Evolutionary conservation across 2,888 invertebrate genomes (phyloP).

Genomic region (Euspilapteryx auroguttella): DNA sequence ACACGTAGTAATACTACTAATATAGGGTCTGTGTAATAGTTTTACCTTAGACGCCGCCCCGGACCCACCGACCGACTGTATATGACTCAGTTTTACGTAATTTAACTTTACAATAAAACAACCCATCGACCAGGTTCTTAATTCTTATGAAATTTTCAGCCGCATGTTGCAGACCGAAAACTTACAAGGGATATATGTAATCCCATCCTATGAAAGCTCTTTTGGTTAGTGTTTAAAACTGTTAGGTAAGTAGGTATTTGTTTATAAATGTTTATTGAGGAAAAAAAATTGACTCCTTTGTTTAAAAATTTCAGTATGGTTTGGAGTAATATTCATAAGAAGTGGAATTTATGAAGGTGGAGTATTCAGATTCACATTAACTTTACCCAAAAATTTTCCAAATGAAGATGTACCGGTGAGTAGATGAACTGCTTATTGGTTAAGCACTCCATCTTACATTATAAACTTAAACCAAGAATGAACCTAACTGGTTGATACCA

Average conservation of each 20-base stretch:
- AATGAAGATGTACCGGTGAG: slow-evolving; percentile 82
- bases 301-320: slow-evolving; percentile 72
- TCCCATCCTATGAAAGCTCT: slow-evolving; percentile 85
- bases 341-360: slow-evolving; percentile 88
- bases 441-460: no score
- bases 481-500: no score
- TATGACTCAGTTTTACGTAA: no score
- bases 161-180: slow-evolving; percentile 84
- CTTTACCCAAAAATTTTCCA: slow-evolving; percentile 87
- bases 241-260: not conserved
- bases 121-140: no score
- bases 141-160: no score
- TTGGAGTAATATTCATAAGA: slow-evolving; percentile 87
- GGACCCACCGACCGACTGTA: no score
- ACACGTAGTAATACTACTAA: slow-evolving; percentile 4
- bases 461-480: no score
- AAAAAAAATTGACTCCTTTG: not conserved
- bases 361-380: slow-evolving; percentile 85
- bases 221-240: slow-evolving; percentile 64
- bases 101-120: no score
- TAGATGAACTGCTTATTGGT: slow-evolving; percentile 13
- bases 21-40: no score
- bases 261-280: not conserved
- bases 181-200: slow-evolving; percentile 87
- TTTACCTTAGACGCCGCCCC: no score